Percentiles rank a stretch among this genome's conserved stretches.
phyloP scores from a whole-genome alignment of 2,888 invertebrate genomes.

The Myopa testacea region DNA sequence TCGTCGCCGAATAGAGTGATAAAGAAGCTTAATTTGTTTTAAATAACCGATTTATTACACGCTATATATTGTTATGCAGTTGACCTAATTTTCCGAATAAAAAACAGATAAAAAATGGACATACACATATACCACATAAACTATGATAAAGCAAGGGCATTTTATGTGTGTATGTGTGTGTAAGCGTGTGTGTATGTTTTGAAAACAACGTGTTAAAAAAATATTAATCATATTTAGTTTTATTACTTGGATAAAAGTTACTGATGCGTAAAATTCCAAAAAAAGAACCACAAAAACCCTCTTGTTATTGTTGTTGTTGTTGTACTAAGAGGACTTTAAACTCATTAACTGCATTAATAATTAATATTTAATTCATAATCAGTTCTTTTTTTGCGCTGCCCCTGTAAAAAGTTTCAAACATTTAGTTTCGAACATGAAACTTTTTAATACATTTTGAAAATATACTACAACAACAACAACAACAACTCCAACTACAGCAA shows the following conservation, averaged over 20 bases:
- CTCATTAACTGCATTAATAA: slow-evolving; percentile 22
- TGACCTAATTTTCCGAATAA: slow-evolving; percentile 20
- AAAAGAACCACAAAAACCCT: neutral
- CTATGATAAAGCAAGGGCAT: no score
- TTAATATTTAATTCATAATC: neutral
- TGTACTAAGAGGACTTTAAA: slow-evolving; percentile 15
- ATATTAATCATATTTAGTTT: neutral
- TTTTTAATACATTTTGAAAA: slow-evolving; percentile 6
- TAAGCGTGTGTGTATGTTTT: neutral
- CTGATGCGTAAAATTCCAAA: no score
- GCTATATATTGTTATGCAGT: slow-evolving; percentile 5
- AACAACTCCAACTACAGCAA: slow-evolving; percentile 40
- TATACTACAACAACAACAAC: slow-evolving; percentile 24
- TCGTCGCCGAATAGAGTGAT: neutral
- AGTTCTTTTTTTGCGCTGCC: neutral
- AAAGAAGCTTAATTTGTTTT: slow-evolving; percentile 30
- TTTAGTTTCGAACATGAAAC: neutral
- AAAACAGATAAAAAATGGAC: neutral
- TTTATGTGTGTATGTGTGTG: no score
- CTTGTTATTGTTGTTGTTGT: neutral
- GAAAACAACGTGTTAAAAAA: neutral
- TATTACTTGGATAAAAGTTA: no score
- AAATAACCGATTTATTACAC: slow-evolving; percentile 16
- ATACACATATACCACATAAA: neutral
- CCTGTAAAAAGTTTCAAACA: slow-evolving; percentile 19